These are phyloP conservation scores for Megatriorchis doriae DNA, from an alignment of 2,113 vertebrate species.

Conservation along the genomic window DNA sequence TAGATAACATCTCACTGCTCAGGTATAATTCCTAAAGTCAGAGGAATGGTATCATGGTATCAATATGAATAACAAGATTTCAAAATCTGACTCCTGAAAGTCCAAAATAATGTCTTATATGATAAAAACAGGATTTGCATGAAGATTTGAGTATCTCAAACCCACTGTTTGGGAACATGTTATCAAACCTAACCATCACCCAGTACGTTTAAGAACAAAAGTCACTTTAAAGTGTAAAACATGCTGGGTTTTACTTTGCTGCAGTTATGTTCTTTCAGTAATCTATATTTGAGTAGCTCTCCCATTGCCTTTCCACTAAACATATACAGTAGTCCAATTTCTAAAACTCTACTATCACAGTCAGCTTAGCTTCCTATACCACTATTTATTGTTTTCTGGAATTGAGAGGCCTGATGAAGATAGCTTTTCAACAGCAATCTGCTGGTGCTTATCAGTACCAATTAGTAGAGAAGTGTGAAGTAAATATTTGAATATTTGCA, in stretches of 20 bases:
- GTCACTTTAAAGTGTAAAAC: not conserved
- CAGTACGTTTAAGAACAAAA: not conserved
- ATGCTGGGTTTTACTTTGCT: not conserved
- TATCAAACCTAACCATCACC: not conserved
- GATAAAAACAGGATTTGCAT: not conserved
- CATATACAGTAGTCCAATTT: not conserved
- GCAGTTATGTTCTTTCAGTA: not conserved
- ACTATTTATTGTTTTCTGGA: not conserved
- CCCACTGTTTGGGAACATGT: not conserved
- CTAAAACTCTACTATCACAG: not conserved
- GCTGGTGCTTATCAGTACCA: not conserved
- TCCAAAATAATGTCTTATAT: not conserved
- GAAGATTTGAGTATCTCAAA: not conserved
- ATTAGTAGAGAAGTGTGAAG: not conserved
- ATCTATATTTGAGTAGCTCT: not conserved
- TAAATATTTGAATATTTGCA: not conserved
- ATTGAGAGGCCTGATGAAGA: not conserved
- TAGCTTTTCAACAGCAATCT: not conserved
- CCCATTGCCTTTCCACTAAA: not conserved
- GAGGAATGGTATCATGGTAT: not conserved
- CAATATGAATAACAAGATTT: not conserved
- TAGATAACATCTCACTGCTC: not conserved
- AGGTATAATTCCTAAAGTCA: not conserved
- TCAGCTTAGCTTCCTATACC: not conserved
- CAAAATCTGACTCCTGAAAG: not conserved